Conservation (phyloP, 2,797 vertebrate species). For the Enteromius trimaculatus region DNA sequence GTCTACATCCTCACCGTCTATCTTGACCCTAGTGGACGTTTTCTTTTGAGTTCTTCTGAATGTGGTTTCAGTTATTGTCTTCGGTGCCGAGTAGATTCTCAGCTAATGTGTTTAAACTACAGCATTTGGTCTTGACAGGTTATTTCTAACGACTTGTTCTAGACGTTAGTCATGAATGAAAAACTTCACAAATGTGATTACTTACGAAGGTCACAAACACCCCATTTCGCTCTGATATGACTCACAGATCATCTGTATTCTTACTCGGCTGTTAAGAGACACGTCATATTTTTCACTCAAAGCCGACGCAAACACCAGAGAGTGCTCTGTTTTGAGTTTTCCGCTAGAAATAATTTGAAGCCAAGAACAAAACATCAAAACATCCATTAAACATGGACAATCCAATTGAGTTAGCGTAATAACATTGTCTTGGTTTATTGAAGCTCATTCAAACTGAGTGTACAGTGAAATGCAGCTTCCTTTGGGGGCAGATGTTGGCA, state of each 20-base stretch:
- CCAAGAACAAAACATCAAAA: conserved; percentile 52
- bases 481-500: conserved; percentile 30
- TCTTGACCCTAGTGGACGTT: neutral
- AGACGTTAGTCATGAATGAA: conserved; percentile 17
- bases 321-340: conserved; percentile 37
- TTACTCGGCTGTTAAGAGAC: conserved; percentile 16
- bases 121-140: conserved; percentile 17
- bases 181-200: neutral
- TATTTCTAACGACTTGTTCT: neutral
- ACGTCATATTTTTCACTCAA: conserved; percentile 22
- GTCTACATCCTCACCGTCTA: neutral
- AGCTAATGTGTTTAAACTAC: neutral
- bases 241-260: conserved; percentile 19
- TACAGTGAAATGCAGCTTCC: conserved; percentile 56
- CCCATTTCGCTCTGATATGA: neutral
- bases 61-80: neutral
- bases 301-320: conserved; percentile 39
- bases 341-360: conserved; percentile 28
- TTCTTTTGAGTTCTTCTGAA: neutral
- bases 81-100: conserved; percentile 9
- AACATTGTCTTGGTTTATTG: conserved; percentile 54
- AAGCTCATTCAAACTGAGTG: conserved; percentile 54
- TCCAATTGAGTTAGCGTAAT: conserved; percentile 60
- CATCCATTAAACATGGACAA: conserved; percentile 51
- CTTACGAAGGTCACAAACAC: neutral